These are phyloP conservation scores for Orchesella cincta DNA, from an alignment of 1,140 invertebrate species.

Conservation along the genomic window DNA sequence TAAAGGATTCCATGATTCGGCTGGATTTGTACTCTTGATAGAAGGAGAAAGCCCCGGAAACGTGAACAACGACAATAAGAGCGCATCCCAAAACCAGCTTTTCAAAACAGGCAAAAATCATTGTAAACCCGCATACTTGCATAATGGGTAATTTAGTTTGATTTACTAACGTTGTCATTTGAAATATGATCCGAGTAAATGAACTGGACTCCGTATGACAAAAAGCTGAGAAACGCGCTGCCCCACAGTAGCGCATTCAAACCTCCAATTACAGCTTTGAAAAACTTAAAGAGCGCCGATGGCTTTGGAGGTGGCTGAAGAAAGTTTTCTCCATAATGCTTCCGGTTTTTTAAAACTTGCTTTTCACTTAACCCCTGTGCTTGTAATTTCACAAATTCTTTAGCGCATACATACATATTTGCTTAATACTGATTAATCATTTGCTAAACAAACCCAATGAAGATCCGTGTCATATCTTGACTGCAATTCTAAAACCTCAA, in stretches of 20 bases:
- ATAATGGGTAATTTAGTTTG: not conserved
- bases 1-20: constrained; percentile 96
- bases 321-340: constrained; percentile 35
- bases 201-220: constrained; percentile 44
- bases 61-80: constrained; percentile 90
- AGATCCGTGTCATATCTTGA: constrained; percentile 31
- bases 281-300: constrained; percentile 36
- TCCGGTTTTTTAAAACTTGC: constrained; percentile 40
- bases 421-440: too few species aligned
- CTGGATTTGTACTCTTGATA: constrained; percentile 97
- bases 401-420: too few species aligned
- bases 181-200: constrained; percentile 32
- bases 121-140: not conserved
- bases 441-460: not conserved
- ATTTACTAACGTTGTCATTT: constrained; percentile 21
- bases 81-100: constrained; percentile 90
- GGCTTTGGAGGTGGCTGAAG: constrained; percentile 34
- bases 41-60: constrained; percentile 96
- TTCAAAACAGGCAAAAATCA: constrained; percentile 10
- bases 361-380: constrained; percentile 36
- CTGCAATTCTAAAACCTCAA: constrained; percentile 10
- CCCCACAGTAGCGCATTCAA: constrained; percentile 46
- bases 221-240: constrained; percentile 41
- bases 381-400: not conserved
- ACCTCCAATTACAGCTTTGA: constrained; percentile 35